Evolutionary conservation across 2,888 invertebrate species (phyloP).

Genomic region (Halictus ligatus): DNA sequence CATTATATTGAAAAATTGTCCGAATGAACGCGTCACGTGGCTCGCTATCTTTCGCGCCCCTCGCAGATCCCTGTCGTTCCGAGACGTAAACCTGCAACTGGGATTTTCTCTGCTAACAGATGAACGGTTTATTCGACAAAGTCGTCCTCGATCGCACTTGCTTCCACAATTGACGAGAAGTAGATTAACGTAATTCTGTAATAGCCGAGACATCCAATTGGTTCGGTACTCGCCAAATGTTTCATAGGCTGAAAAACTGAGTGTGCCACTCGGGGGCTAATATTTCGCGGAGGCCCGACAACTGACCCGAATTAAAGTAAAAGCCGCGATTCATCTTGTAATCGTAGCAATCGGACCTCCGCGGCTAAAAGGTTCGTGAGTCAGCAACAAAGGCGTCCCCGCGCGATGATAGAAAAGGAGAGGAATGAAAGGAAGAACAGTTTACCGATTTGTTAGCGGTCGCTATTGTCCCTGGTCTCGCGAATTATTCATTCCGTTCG

Average conservation of each 20-base stretch:
- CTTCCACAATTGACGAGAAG: background rate
- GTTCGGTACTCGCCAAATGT: too few species aligned
- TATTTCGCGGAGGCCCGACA: background rate
- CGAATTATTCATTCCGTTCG: background rate
- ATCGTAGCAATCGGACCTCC: background rate
- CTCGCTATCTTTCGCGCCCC: background rate
- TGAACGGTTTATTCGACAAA: background rate
- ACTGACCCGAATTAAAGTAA: constrained; percentile 10
- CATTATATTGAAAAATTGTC: constrained; percentile 11
- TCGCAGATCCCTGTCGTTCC: background rate
- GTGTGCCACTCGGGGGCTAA: background rate
- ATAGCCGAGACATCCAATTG: background rate
- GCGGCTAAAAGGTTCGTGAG: constrained; percentile 13
- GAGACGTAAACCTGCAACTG: background rate
- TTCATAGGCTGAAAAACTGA: background rate
- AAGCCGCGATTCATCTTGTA: constrained; percentile 7
- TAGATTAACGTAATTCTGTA: background rate
- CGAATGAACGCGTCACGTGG: background rate
- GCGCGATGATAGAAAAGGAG: background rate
- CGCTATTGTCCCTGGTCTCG: background rate
- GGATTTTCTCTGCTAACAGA: background rate
- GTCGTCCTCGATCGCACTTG: background rate
- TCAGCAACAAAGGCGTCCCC: background rate
- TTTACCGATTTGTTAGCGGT: background rate
- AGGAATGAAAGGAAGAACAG: background rate